These are phyloP conservation scores for Ochropacha duplaris DNA, from an alignment of 2,888 invertebrate genomes.

Conservation along the genomic window DNA sequence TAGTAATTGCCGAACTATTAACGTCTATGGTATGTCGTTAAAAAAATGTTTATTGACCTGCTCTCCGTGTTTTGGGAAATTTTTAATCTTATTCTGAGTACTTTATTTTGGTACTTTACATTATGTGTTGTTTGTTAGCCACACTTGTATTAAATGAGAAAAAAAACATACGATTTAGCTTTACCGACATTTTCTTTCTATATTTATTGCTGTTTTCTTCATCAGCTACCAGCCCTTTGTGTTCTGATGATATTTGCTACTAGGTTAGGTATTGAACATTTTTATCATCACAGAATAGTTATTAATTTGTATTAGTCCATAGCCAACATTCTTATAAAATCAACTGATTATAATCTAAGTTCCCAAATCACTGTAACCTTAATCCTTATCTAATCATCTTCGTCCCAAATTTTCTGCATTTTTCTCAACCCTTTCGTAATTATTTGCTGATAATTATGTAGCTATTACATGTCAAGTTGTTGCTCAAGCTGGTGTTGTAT, in stretches of 20 bases:
- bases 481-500: constrained; percentile 8
- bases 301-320: neutral
- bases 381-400: neutral
- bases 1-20: constrained; percentile 55
- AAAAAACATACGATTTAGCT: too few species aligned
- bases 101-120: neutral
- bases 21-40: constrained; percentile 13
- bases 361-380: neutral
- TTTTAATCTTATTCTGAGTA: neutral
- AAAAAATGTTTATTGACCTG: neutral
- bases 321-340: neutral
- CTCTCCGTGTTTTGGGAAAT: neutral
- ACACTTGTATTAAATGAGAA: too few species aligned
- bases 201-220: too few species aligned
- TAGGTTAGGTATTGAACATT: too few species aligned
- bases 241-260: too few species aligned
- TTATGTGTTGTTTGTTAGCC: neutral
- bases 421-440: neutral
- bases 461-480: neutral
- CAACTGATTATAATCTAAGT: neutral
- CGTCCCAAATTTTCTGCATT: neutral
- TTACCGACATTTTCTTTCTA: too few species aligned
- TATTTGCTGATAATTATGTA: neutral
- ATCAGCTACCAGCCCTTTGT: too few species aligned
- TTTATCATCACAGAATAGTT: too few species aligned